A percentile compares a stretch with the other conserved stretches of the same genome.
phyloP scores from a whole-genome alignment of 2,797 vertebrate species.

The Alca torda region DNA sequence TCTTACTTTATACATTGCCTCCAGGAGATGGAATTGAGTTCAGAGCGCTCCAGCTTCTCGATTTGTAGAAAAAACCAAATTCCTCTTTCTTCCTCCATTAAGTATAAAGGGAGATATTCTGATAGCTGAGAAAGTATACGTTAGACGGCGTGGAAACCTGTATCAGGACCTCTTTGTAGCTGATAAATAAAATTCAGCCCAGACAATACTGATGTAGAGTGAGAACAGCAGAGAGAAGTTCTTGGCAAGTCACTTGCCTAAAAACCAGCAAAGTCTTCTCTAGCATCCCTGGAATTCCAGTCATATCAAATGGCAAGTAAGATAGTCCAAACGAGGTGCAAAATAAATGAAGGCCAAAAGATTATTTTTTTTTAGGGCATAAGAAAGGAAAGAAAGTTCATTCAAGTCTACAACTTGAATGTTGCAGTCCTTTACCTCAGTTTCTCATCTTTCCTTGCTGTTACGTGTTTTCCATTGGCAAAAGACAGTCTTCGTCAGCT shows the following conservation, averaged over 20 bases:
- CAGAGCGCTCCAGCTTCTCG: not conserved
- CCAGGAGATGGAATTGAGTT: not conserved
- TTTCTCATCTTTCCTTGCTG: not conserved
- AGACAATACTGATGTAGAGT: not conserved
- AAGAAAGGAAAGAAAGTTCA: not conserved
- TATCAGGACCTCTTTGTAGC: not conserved
- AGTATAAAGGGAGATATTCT: not conserved
- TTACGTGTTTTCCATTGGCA: not conserved
- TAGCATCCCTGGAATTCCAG: not conserved
- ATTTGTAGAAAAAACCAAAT: not conserved
- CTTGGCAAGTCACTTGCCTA: not conserved
- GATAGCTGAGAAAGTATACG: not conserved
- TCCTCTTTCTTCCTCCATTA: not conserved
- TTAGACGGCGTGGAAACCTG: not conserved
- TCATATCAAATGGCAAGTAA: not conserved
- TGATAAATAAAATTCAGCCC: not conserved
- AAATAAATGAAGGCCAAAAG: not conserved
- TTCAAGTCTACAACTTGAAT: not conserved
- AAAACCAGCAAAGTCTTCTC: not conserved
- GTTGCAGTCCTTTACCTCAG: not conserved
- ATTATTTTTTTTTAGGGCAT: not conserved
- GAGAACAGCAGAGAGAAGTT: not conserved
- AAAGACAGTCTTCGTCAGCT: not conserved
- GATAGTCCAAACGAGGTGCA: not conserved
- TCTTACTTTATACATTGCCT: not conserved